Conservation (phyloP, 2,113 vertebrate genomes). For the Garra rufa region DNA sequence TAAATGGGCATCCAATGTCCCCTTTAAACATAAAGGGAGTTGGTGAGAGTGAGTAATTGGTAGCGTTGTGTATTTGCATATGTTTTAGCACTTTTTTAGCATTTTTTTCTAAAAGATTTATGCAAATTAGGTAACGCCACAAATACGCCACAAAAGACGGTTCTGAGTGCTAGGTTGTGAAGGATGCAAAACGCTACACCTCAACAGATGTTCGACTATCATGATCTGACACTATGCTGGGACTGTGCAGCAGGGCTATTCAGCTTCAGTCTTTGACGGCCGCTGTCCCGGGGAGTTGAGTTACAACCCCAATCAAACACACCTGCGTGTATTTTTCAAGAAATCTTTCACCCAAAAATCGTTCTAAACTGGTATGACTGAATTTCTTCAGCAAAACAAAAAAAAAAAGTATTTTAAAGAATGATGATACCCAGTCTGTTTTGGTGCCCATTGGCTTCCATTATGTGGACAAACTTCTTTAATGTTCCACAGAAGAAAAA, state of each 20-base stretch:
- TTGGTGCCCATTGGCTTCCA: background rate
- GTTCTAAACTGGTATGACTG: background rate
- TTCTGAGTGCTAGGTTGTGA: background rate
- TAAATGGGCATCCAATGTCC: too few species aligned
- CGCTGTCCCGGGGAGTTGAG: background rate
- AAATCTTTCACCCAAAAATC: background rate
- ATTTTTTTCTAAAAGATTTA: background rate
- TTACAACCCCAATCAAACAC: conserved; percentile 4
- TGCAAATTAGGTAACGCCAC: background rate
- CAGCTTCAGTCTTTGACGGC: background rate
- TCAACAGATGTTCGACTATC: background rate
- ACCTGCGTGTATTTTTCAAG: background rate
- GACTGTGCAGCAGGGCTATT: background rate
- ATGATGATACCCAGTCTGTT: background rate
- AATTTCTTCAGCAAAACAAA: background rate
- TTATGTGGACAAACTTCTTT: background rate
- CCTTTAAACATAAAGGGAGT: background rate
- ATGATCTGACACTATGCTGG: background rate
- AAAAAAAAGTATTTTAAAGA: background rate
- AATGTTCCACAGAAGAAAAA: background rate
- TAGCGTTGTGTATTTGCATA: too few species aligned
- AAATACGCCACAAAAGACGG: background rate
- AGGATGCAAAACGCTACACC: background rate
- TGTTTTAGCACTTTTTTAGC: too few species aligned
- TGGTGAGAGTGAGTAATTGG: background rate